Base-by-base conservation (phyloP, 2,797 vertebrate species). In the Decapterus maruadsi region DNA sequence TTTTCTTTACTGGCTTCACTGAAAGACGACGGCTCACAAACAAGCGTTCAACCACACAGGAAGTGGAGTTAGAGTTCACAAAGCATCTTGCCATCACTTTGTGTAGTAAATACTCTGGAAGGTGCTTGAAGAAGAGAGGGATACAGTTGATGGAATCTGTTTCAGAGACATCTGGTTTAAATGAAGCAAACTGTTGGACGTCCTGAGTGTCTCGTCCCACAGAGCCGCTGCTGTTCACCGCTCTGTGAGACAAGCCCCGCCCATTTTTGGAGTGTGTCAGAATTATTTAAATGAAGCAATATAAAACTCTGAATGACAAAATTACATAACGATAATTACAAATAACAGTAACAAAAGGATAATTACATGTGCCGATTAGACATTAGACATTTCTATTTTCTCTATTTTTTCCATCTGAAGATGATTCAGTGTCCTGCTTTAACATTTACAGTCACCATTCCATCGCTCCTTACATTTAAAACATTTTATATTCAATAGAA, bases 61-160 rank as follows among this genome's bases (percentile, higher is more conserved):
- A 10, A 58, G 26, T 20, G 11, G 53, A 40, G 6, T 17, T 6
- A 14, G 48, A 42, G 17, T 45, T 19, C 6, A 51, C 22, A 29
- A 67, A 66, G 29, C 51, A 50, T 45, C 6, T 20, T 62, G 10
- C 12, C 48, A 61, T 31, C 4, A 17, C 56, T 10, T 13, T 38
- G 2, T 42, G 59, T 34, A 51, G 54, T 65, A 31, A 68, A 54
- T 66, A 20, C 20, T 57, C 45, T 43, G 5, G 55, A 60, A 74
- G 50, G 56, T 71, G 48, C 45, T 14, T 56, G 4, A 38, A 40
- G 19, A 43, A 14, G 3, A 38, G 29, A 36, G 8, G 22, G 53
- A 42, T 40, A 43, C 42, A 34, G 31, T 34, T 5, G 31, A 43
- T 14, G 13, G 12, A 43, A 13, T 43, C 42, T 43, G 42, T 14